Conservation (phyloP, 2,113 vertebrate genomes). For the Chlorodrepanis virens region DNA sequence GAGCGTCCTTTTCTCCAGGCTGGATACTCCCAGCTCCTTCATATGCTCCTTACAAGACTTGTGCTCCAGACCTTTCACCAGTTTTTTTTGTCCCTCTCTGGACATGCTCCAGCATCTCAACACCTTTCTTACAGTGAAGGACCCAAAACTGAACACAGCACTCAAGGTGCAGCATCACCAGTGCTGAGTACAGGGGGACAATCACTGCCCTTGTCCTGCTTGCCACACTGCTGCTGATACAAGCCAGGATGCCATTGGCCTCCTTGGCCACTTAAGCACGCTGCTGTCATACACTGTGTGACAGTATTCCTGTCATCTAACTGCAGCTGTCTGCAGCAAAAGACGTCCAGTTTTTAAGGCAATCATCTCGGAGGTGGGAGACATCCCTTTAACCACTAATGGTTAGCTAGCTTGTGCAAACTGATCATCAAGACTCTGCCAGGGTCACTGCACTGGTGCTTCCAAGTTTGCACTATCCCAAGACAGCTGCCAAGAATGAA, state of each 20-base stretch:
- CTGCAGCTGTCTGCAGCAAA: neutral
- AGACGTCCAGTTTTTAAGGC: neutral
- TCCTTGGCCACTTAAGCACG: neutral
- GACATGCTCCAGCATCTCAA: neutral
- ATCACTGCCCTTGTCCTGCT: neutral
- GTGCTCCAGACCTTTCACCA: neutral
- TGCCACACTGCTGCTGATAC: neutral
- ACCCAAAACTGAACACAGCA: neutral
- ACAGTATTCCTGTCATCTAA: neutral
- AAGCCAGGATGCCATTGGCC: neutral
- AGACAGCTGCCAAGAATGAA: neutral
- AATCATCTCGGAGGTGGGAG: neutral
- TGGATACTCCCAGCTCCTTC: neutral
- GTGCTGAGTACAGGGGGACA: neutral
- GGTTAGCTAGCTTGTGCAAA: neutral
- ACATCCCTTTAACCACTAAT: neutral
- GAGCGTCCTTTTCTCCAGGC: neutral
- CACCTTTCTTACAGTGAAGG: neutral
- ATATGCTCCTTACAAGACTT: neutral
- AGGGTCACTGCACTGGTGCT: neutral
- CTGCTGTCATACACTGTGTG: neutral
- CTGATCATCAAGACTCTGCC: neutral
- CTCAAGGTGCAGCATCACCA: neutral
- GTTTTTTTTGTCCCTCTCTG: neutral
- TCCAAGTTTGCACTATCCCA: neutral